phyloP scores from a whole-genome alignment of 2,888 invertebrate genomes.

The Isotomurus palustris region DNA sequence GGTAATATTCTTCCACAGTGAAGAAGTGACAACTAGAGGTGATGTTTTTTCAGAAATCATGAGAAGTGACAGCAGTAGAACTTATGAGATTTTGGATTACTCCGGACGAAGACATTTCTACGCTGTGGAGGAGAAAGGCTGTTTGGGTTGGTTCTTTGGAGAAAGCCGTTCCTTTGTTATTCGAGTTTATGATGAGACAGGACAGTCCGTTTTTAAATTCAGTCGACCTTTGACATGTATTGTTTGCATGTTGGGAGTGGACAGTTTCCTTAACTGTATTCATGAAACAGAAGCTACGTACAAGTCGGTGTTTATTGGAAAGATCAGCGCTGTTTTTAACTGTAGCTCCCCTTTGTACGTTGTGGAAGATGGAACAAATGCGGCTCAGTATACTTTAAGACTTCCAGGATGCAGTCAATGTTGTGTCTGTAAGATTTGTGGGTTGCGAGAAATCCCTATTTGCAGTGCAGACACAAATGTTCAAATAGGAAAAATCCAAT shows the following conservation, averaged over 20 bases:
- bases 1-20: too few species aligned
- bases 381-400: slow-evolving; percentile 4
- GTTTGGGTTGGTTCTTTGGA: not conserved
- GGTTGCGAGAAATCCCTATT: slow-evolving; percentile 9
- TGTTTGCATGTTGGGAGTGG: slow-evolving; percentile 15
- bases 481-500: slow-evolving; percentile 21
- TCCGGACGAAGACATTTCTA: slow-evolving; percentile 14
- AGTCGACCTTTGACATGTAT: not conserved
- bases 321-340: not conserved
- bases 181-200: slow-evolving; percentile 12
- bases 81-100: slow-evolving; percentile 23
- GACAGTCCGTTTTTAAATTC: slow-evolving; percentile 10
- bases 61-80: not conserved
- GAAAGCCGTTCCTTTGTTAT: slow-evolving; percentile 16
- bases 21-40: too few species aligned
- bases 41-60: not conserved
- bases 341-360: slow-evolving; percentile 6
- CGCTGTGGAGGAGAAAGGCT: slow-evolving; percentile 12
- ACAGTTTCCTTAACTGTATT: slow-evolving; percentile 12
- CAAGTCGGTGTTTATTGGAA: slow-evolving; percentile 10
- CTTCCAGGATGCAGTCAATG: slow-evolving; percentile 6
- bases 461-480: slow-evolving; percentile 6
- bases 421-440: slow-evolving; percentile 12
- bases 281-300: slow-evolving; percentile 15
- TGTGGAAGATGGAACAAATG: slow-evolving; percentile 6